Conservation (phyloP, 1,140 invertebrate genomes). For the Dreissena rostriformis region DNA sequence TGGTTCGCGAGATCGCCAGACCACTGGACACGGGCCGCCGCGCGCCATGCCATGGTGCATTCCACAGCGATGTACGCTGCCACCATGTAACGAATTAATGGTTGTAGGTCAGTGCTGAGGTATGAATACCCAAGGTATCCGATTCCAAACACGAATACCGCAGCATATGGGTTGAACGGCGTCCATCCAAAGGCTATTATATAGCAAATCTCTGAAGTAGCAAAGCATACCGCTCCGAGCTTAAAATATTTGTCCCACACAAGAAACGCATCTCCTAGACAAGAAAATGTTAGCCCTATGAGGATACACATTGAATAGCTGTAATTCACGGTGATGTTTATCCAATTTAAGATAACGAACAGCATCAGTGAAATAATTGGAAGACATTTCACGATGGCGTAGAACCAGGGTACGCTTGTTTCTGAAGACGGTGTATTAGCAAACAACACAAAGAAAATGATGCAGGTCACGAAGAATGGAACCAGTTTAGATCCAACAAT, state of each 20-base stretch:
- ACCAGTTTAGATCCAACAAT: conserved; percentile 89
- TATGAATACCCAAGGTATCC: conserved; percentile 68
- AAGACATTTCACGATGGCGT: conserved; percentile 91
- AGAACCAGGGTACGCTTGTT: conserved; percentile 82
- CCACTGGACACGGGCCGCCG: conserved; percentile 87
- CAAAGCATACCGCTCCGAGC: conserved; percentile 91
- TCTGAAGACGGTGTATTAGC: conserved; percentile 58
- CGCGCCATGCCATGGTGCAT: conserved; percentile 91
- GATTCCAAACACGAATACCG: conserved; percentile 75
- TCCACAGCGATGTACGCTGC: conserved; percentile 89
- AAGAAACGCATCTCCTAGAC: conserved; percentile 91
- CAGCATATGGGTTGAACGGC: conserved; percentile 86
- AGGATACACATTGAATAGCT: conserved; percentile 87
- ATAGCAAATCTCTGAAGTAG: conserved; percentile 89
- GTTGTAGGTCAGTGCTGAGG: conserved; percentile 66
- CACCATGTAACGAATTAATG: conserved; percentile 80
- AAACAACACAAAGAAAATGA: conserved; percentile 92
- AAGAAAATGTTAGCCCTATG: conserved; percentile 90
- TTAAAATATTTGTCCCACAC: conserved; percentile 89
- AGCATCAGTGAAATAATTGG: conserved; percentile 92
- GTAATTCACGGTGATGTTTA: conserved; percentile 88
- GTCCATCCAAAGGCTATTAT: conserved; percentile 91
- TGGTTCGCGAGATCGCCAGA: conserved; percentile 85
- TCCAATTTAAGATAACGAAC: conserved; percentile 90
- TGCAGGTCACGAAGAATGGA: conserved; percentile 93